Evolutionary conservation across 30 jellyfish, hydroid and myxozoan genomes (phyloP).

Genomic region (Phacellophora camtschatica): DNA sequence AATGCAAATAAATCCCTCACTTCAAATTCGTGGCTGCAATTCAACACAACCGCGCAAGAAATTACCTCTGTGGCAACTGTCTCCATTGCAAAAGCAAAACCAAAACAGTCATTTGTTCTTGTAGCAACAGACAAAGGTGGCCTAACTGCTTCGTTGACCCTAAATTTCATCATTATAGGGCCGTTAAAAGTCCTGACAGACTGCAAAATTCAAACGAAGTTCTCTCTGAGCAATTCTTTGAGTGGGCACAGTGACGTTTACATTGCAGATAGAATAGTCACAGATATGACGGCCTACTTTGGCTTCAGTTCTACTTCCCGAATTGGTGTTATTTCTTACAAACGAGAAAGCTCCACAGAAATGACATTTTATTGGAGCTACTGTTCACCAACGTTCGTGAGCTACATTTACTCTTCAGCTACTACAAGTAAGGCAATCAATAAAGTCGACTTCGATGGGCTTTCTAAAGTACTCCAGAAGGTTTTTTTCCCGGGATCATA

Average conservation of each 20-base stretch:
- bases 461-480: constrained; percentile 53
- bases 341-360: constrained; percentile 14
- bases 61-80: constrained; percentile 40
- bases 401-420: neutral
- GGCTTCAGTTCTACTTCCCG: constrained; percentile 27
- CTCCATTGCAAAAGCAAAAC: neutral
- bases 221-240: constrained; percentile 14
- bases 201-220: constrained; percentile 21
- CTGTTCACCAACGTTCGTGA: constrained; percentile 52
- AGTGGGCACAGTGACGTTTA: constrained; percentile 12
- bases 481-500: constrained; percentile 54
- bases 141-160: neutral
- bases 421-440: neutral
- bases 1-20: constrained; percentile 31
- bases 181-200: constrained; percentile 23
- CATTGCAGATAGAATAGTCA: constrained; percentile 1
- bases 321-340: constrained; percentile 47
- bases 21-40: constrained; percentile 30
- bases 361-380: constrained; percentile 70
- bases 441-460: constrained; percentile 41
- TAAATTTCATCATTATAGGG: constrained; percentile 23
- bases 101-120: constrained; percentile 5
- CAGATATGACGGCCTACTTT: constrained; percentile 29
- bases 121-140: constrained; percentile 55
- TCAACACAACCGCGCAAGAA: constrained; percentile 18